Base-by-base conservation (phyloP, 2,797 vertebrate genomes). In the Clarias platycephalus region DNA sequence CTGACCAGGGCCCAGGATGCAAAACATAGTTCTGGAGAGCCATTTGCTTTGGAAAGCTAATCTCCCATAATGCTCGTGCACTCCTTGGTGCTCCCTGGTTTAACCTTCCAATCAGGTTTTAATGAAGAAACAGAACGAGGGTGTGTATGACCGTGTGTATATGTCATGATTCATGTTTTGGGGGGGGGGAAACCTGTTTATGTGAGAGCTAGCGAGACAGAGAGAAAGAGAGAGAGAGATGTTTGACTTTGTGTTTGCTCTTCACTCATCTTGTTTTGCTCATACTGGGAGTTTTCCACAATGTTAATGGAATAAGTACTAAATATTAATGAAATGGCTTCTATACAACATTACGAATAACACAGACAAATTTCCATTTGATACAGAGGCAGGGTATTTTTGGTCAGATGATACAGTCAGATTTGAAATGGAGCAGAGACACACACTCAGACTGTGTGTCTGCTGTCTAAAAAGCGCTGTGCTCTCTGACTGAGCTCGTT, bases 11-110 rank as follows among this genome's bases (percentile, higher is more conserved):
- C 86, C 88, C 89, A 88, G 89, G 91, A 90, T 88, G 87, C 89
- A 90, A 89, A 90, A 91, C 90, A 89, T 84, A 80, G 83, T 85
- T 88, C 84, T 60, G 44, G 72, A 82, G 89, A 88, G 84, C 83
- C 77, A 87, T 91, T 88, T 86, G 83, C 86, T 86, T 82, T 90
- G 84, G 90, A 89, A 87, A 86, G 87, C 88, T 89, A 70, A 82
- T 70, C 90, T 84, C 86, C 28, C 85, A 44, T 86, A 86, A 77
- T 86, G 72, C 79, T 79, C 72, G 57, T n/a, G 64, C 68, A 87
- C 86, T 81, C 83, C 63, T 71, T 57, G 64, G n/a, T 34, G n/a
- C 67, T 83, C 78, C 85, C 81, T 83, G 71, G 82, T 75, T 85
- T 62, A 63, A 53, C 70, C 81, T 70, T 88, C 60, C 82, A 83